phyloP scores from a whole-genome alignment of 2,797 vertebrate species.

The Catamblyrhynchus diadema region DNA sequence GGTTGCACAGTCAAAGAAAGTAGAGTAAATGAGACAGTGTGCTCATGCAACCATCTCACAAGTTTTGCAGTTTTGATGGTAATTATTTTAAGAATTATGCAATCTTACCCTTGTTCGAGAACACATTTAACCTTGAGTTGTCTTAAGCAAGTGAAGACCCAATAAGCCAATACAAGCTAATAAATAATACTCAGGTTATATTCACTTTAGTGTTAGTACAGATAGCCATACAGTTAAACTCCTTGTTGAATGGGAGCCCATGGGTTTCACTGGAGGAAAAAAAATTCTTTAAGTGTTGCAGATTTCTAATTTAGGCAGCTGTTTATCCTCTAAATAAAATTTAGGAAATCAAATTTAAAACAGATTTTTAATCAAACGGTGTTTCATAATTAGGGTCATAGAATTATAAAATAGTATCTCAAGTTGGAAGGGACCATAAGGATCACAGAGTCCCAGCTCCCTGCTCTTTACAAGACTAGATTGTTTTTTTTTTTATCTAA shows the following conservation, averaged over 20 bases:
- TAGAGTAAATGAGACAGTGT: slow-evolving; percentile 79
- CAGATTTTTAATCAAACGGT: not conserved
- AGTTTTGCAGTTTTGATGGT: slow-evolving; percentile 93
- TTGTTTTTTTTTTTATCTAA: not conserved
- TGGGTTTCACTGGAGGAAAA: not conserved
- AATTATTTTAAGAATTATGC: slow-evolving; percentile 1
- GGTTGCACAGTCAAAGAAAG: slow-evolving; percentile 83
- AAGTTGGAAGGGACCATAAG: not conserved
- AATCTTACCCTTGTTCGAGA: not conserved
- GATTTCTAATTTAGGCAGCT: not conserved
- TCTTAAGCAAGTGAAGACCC: not conserved
- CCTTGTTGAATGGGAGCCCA: not conserved
- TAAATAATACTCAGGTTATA: not conserved
- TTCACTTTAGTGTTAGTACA: not conserved
- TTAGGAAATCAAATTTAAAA: not conserved
- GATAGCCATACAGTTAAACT: not conserved
- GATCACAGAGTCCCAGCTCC: not conserved
- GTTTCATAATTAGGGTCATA: not conserved
- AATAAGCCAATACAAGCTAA: not conserved
- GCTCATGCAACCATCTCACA: slow-evolving; percentile 93
- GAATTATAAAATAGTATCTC: not conserved
- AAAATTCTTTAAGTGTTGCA: not conserved
- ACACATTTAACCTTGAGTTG: not conserved
- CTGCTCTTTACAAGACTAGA: not conserved
- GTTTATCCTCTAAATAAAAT: not conserved